Evolutionary conservation across 2,113 vertebrate species (phyloP), one percentile per base, ranked within the genome.

Genomic region (Xenopus laevis): DNA sequence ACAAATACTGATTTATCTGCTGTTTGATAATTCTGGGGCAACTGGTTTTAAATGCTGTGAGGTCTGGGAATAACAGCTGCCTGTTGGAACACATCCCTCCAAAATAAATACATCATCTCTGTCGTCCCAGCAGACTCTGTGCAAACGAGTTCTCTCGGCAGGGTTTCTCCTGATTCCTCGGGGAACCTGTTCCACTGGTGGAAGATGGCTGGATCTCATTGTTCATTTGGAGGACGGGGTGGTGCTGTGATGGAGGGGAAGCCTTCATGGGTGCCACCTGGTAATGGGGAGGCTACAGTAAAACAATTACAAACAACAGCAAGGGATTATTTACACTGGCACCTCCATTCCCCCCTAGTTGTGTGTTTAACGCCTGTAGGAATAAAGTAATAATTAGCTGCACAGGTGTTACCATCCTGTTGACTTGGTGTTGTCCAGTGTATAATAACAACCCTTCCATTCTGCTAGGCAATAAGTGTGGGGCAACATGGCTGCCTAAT

Each of bases 41-140:
- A 18, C 30, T 47, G 53, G 47, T n/a, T 53, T n/a, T 65, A 57
- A 57, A 18, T 44, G 44, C 30, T 73, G 50, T 73, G 62, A 65
- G 62, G 62, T 63, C 70, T 52, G 44, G 16, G 50, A 57, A 47
- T 65, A 73, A 61, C 44, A 74, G 44, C 64, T 40, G 65, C 72
- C 65, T 75, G 72, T 74, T 60, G 21, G 21, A 60, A 74, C 72
- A 67, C 58, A 53, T 68, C 62, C 33, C 61, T 70, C 68, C 69
- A 61, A 45, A 70, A 77, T 57, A 70, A 67, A 77, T 69, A 53
- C 46, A 64, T 77, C 46, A 68, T 59, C 72, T 60, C 53, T 13
- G 20, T 55, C 66, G 59, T 62, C 44, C n/a, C 65, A 50, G 65
- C 58, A 64, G 52, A 27, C 20, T 50, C 15, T n/a, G 27, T 64